Base-by-base conservation (phyloP, 2,888 invertebrate species). In the Eustalomyia histrio region DNA sequence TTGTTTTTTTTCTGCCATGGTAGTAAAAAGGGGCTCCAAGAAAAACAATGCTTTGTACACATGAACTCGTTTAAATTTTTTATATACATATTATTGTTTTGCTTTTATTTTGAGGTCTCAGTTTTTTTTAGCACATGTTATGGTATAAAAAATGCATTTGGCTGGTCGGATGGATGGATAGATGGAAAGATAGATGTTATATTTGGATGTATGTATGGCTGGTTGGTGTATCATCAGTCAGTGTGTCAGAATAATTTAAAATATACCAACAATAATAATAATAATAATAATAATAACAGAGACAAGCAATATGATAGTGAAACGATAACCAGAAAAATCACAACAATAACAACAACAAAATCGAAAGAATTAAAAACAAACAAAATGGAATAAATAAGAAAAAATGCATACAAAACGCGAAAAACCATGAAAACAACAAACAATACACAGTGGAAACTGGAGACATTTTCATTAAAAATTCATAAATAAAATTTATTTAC, bases 201-300 rank as follows among this genome's bases (percentile, higher is more conserved):
- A 12, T 47, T 57, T 47, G 18, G 50, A 12, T 58, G 43, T 21
- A 12, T 58, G 43, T 21, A 9, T 67, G 57, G 4, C 39, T 72
- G 71, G 7, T 47, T 47, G 43, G 33, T 57, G 64, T 50, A 50
- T 64, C 35, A 58, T 58, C 57, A 73, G 55, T 73, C 64, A 58
- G 21, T 73, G 50, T 73, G 73, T 65, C 73, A 65, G 50, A 64
- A 57, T 35, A 50, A 47, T 63, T 47, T 47, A 55, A 17, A 63
- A 63, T 60, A 55, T 14, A 52, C 52, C 52, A 65, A 67, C 55
- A 55, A 67, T 57, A 63, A 63, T 50, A 24, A 24, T n/a, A n/a
- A n/a, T n/a, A 65, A 67, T 43, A 55, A 67, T 57, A 63, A 63
- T 8, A 64, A 14, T n/a, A 52, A 52, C 64, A 65, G 50, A 29